Evolutionary conservation across 2,888 invertebrate species (phyloP).

Genomic region (Mayetiola destructor): DNA sequence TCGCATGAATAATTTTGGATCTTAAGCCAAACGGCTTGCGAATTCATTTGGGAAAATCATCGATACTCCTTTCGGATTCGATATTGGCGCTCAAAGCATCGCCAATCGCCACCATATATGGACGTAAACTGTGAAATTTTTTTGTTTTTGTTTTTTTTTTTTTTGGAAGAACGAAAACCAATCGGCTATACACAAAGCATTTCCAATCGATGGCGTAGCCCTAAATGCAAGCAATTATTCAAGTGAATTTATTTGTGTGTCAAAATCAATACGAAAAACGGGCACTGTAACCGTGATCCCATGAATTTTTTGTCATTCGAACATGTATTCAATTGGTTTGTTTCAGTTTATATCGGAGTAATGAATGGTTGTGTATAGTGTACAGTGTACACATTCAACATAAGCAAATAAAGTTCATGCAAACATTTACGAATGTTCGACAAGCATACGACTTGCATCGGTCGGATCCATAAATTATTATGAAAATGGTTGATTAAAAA

Average conservation of each 20-base stretch:
- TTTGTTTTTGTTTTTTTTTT: neutral
- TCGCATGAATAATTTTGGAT: too few species aligned
- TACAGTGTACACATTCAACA: neutral
- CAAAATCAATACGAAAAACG: conserved; percentile 8
- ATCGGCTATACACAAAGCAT: too few species aligned
- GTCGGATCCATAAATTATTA: conserved; percentile 7
- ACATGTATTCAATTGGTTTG: neutral
- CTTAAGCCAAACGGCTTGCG: too few species aligned
- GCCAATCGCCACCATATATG: too few species aligned
- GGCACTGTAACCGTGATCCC: neutral
- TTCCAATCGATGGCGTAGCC: neutral
- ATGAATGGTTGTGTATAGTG: too few species aligned
- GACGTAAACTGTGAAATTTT: neutral
- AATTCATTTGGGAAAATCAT: too few species aligned
- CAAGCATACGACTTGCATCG: neutral
- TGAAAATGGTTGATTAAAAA: conserved; percentile 1
- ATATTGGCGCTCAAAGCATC: too few species aligned
- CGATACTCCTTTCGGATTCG: too few species aligned
- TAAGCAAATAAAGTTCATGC: neutral
- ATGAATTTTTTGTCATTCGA: neutral
- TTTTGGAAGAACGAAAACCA: neutral
- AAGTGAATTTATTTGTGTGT: conserved; percentile 6
- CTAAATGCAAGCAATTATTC: too few species aligned
- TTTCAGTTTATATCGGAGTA: neutral
- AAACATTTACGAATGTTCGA: neutral